These are phyloP conservation scores for Galeruca laticollis DNA, from an alignment of 2,888 invertebrate genomes.

Conservation along the genomic window DNA sequence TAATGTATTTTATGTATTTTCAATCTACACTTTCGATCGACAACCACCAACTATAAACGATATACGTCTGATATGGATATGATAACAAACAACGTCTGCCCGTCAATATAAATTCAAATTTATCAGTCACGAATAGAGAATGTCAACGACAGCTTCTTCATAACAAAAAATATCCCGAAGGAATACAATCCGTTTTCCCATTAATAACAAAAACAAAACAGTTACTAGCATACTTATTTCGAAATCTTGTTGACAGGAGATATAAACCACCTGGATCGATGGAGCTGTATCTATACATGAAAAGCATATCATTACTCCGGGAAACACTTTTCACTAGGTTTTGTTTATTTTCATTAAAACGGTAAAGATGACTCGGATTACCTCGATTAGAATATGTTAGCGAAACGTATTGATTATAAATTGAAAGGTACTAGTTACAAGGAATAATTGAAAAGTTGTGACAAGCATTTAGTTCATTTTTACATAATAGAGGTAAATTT, in stretches of 20 bases:
- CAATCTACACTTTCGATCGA: neutral
- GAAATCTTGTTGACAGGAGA: constrained; percentile 12
- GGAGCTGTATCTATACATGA: constrained; percentile 3
- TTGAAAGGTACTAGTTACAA: no score
- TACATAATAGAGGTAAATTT: no score
- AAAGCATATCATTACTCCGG: constrained; percentile 25
- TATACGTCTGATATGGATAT: neutral
- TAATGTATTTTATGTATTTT: no score
- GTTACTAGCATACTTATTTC: constrained; percentile 11
- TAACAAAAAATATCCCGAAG: constrained; percentile 9
- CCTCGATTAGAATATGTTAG: neutral
- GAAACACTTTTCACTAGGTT: constrained; percentile 2
- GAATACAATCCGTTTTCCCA: constrained; percentile 11
- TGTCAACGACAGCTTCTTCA: constrained; percentile 4
- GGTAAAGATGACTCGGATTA: neutral
- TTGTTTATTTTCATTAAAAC: constrained; percentile 15
- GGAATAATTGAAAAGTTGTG: no score
- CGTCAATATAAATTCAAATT: constrained; percentile 4
- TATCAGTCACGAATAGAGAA: neutral
- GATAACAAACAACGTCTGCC: neutral
- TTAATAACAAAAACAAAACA: constrained; percentile 21
- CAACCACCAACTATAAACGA: neutral
- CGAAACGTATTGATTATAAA: no score
- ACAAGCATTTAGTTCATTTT: no score
- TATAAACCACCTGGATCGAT: constrained; percentile 26